These are phyloP conservation scores for Limanda limanda DNA, from an alignment of 2,113 vertebrate species.

Conservation along the genomic window DNA sequence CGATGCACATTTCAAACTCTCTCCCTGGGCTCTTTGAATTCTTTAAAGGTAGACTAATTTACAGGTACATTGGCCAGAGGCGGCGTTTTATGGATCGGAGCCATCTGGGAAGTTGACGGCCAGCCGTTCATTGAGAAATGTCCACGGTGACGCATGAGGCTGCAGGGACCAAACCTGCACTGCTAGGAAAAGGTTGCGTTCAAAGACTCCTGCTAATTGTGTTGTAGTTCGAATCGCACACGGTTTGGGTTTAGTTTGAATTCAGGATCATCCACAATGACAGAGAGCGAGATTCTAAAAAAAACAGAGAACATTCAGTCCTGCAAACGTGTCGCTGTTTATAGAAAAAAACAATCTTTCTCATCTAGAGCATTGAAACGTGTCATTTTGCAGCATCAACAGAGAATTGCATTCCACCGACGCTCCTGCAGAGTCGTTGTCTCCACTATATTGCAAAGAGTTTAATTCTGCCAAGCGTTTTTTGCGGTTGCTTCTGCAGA, in stretches of 20 bases:
- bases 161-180: neutral
- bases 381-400: too few species aligned
- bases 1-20: constrained; percentile 47
- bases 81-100: constrained; percentile 56
- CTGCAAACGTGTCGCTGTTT: too few species aligned
- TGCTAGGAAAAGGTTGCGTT: neutral
- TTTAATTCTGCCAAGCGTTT: constrained; percentile 46
- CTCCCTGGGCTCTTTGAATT: constrained; percentile 49
- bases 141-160: constrained; percentile 34
- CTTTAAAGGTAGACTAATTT: constrained; percentile 57
- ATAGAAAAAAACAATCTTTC: too few species aligned
- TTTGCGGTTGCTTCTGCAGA: constrained; percentile 48
- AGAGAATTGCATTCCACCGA: neutral
- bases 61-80: constrained; percentile 48
- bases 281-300: too few species aligned
- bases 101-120: constrained; percentile 31
- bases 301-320: too few species aligned
- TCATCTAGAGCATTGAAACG: too few species aligned
- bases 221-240: constrained; percentile 2
- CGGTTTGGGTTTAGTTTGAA: constrained; percentile 2
- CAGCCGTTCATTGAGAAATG: constrained; percentile 38
- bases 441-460: constrained; percentile 37
- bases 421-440: neutral
- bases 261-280: too few species aligned
- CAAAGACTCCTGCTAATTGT: constrained; percentile 8